Conservation (phyloP, 2,113 vertebrate species). For the Toxostoma redivivum region DNA sequence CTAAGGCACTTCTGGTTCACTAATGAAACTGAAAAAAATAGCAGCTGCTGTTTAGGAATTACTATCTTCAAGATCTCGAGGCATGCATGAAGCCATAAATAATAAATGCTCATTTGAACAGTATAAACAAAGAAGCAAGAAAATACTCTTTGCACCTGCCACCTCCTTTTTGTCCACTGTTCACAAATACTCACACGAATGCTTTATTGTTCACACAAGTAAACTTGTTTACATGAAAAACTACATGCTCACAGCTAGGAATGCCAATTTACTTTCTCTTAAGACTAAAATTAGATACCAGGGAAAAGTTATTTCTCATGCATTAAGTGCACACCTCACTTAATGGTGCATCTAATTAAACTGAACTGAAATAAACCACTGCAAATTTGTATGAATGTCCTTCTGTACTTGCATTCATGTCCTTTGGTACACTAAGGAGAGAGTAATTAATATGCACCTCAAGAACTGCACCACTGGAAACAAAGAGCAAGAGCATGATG, state of each 20-base stretch:
- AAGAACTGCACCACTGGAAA: background rate
- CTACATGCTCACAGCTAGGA: background rate
- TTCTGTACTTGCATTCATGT: background rate
- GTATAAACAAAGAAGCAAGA: background rate
- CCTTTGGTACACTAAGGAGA: background rate
- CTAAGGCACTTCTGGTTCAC: background rate
- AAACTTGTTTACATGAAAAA: background rate
- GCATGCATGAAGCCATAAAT: background rate
- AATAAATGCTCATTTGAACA: background rate
- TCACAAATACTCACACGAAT: background rate
- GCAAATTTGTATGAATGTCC: background rate
- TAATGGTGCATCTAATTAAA: background rate
- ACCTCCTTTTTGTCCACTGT: background rate
- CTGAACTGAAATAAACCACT: background rate
- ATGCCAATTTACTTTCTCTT: background rate
- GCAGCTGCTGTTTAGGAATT: background rate
- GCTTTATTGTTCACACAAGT: background rate
- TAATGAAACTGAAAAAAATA: background rate
- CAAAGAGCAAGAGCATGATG: background rate
- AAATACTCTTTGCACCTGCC: background rate
- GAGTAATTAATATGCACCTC: background rate
- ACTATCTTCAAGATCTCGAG: background rate
- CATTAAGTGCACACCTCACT: background rate
- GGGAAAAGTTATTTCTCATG: background rate
- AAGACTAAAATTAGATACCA: background rate